These are phyloP conservation scores for Phyllotreta striolata DNA, from an alignment of 2,888 invertebrate genomes.

Conservation along the genomic window DNA sequence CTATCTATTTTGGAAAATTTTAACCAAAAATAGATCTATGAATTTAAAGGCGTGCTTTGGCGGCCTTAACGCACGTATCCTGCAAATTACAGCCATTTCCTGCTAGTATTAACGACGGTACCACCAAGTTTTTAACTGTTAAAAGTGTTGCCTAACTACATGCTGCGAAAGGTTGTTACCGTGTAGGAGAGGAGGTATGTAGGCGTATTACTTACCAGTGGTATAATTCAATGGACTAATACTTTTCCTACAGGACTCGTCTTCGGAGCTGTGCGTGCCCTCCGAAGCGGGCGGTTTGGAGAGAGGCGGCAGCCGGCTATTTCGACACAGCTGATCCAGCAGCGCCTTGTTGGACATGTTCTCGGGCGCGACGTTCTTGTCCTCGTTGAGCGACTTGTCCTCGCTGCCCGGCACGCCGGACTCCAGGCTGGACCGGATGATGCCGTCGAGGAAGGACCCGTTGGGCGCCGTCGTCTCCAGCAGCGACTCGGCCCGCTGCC, in stretches of 20 bases:
- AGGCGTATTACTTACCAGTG: conserved; percentile 44
- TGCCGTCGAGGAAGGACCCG: conserved; percentile 82
- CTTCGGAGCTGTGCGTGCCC: conserved; percentile 60
- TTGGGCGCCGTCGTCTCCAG: conserved; percentile 76
- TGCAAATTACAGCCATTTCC: no score
- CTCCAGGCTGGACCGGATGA: conserved; percentile 80
- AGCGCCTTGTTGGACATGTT: conserved; percentile 69
- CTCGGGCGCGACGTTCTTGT: conserved; percentile 62
- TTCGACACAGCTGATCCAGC: conserved; percentile 73
- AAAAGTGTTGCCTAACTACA: background rate
- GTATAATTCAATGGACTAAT: conserved; percentile 57
- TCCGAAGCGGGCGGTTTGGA: conserved; percentile 57
- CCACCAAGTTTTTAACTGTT: no score
- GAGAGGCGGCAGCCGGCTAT: conserved; percentile 66
- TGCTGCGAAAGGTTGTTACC: background rate
- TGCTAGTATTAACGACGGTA: no score
- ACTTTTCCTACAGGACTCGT: conserved; percentile 60
- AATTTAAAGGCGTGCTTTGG: no score
- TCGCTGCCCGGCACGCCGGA: conserved; percentile 66
- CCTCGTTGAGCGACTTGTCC: conserved; percentile 65
- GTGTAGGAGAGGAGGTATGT: background rate
- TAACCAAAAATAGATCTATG: no score
- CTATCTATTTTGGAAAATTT: no score
- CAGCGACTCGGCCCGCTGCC: conserved; percentile 71
- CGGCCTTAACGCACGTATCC: no score